Base-by-base conservation (phyloP, 2,113 vertebrate species). In the Paracanthobrama guichenoti region DNA sequence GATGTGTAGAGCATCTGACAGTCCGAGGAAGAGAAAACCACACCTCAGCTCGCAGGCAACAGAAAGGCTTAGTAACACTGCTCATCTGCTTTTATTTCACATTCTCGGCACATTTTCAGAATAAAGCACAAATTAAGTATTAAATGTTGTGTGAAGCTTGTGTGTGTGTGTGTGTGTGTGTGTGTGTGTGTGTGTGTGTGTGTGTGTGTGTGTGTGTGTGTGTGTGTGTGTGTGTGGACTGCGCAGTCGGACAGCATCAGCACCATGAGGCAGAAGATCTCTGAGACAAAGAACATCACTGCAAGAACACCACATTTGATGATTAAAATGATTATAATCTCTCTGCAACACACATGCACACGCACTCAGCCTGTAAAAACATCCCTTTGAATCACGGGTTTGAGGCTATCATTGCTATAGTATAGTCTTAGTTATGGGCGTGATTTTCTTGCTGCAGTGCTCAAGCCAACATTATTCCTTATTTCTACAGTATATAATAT, bases 1-100 rank as follows among this genome's bases (percentile, higher is more conserved):
- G 78, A 88, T 90, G 92, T 92, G 89, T 91, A 87, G 89, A 83
- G 89, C 89, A 86, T 86, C 84, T 48, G 46, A 88, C 88, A 86
- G 50, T 82, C 50, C 87, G 89, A 79, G 80, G 72, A 79, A 84
- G 67, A 82, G 48, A 69, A 88, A 88, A 83, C 94, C 94, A 91
- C 93, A 91, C 94, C 93, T 92, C 91, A 86, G 83, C 83, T 89
- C 14, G 91, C 24, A 6, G 35, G 35, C 4, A 39, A 0, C 35
- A 39, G 35, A 39, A 39, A 39, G 35, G 35, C 35, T 39, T 39
- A 6, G 35, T 39, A 39, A 39, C 35, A 39, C 35, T 39, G 35
- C 35, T 6, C 35, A 39, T 39, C 35, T 39, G 31, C 31, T 18
- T 22, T 12, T 39, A 1, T 39, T 39, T 13, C 13, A 28, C 60